phyloP scores from a whole-genome alignment of 2,797 vertebrate genomes.

The Arremon brunneinucha region DNA sequence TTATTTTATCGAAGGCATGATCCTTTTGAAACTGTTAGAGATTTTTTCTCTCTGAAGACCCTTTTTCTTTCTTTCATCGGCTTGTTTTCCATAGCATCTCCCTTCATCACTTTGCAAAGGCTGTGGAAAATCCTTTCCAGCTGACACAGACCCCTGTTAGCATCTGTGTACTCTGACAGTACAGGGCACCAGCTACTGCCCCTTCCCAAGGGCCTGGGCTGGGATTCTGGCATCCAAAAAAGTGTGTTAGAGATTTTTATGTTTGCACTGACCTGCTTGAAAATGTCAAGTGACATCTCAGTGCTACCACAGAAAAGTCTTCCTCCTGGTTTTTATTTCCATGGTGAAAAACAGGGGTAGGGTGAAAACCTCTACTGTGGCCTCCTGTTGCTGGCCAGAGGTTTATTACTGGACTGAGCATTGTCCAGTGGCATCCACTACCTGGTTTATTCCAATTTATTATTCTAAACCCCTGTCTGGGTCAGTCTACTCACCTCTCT shows the following conservation, averaged over 20 bases:
- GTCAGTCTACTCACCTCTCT: neutral
- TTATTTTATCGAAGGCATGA: neutral
- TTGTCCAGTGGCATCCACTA: neutral
- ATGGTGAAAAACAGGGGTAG: neutral
- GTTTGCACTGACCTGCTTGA: neutral
- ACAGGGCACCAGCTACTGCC: neutral
- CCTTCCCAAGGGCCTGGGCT: neutral
- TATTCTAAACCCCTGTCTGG: neutral
- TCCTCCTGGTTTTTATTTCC: neutral
- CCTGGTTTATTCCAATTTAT: neutral
- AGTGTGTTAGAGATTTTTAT: neutral
- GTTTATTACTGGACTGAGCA: neutral
- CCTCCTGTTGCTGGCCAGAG: neutral
- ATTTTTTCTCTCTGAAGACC: neutral
- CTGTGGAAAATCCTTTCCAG: neutral
- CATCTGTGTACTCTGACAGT: neutral
- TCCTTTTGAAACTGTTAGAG: neutral
- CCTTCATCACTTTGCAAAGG: neutral
- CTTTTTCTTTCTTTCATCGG: neutral
- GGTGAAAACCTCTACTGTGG: neutral
- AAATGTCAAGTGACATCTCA: neutral
- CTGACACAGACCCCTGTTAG: neutral
- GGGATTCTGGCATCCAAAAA: neutral
- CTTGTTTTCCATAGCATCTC: neutral
- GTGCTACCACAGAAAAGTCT: neutral